These are phyloP conservation scores for Metaphire vulgaris DNA, from an alignment of 1,140 invertebrate genomes.

Conservation along the genomic window DNA sequence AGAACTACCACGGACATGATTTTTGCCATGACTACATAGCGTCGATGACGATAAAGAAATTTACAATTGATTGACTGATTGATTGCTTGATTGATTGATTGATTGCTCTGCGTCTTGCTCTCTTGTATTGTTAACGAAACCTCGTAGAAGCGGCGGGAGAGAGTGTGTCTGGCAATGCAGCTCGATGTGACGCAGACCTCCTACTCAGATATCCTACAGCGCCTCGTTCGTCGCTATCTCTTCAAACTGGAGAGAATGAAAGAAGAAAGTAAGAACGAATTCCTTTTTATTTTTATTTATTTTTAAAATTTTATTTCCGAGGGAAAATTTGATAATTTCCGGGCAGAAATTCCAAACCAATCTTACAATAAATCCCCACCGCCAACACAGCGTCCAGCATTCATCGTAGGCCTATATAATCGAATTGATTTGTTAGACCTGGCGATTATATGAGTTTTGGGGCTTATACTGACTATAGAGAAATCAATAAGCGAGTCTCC, in stretches of 20 bases:
- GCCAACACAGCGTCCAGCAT: too few relatives aligned
- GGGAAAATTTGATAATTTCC: background rate
- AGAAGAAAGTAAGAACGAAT: conserved; percentile 7
- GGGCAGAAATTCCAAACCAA: background rate
- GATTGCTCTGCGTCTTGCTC: too few relatives aligned
- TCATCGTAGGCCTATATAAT: too few relatives aligned
- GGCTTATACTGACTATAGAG: too few relatives aligned
- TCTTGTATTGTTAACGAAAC: too few relatives aligned
- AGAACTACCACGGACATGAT: too few relatives aligned
- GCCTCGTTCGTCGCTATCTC: conserved; percentile 9
- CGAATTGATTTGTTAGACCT: too few relatives aligned
- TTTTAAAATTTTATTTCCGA: background rate
- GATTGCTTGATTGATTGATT: background rate
- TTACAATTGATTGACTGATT: background rate
- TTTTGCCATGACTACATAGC: too few relatives aligned
- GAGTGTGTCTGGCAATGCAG: background rate
- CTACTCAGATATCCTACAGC: conserved; percentile 14
- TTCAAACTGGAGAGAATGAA: conserved; percentile 14
- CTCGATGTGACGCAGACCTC: background rate
- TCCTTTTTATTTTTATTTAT: background rate
- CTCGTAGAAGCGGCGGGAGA: background rate
- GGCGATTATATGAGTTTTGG: too few relatives aligned
- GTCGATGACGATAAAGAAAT: background rate
- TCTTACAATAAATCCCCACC: too few relatives aligned
- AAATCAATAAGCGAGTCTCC: too few relatives aligned